Base-by-base conservation (phyloP, 2,888 invertebrate genomes). In the Podotricha telesiphe region DNA sequence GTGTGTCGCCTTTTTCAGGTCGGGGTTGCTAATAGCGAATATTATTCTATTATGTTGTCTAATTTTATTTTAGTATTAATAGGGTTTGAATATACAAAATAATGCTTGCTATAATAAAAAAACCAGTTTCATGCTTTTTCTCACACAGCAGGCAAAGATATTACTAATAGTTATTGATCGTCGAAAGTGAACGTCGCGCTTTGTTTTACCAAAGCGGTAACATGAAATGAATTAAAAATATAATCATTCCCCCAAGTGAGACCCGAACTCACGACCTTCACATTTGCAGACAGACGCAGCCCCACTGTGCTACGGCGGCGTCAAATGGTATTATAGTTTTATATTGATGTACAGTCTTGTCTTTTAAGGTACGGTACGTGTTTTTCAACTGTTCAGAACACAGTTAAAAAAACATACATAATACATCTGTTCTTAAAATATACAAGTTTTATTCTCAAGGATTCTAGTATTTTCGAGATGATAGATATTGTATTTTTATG, bases 1-100 rank as follows among this genome's bases (percentile, higher is more conserved):
- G 68, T 63, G 45, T 68, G 68, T 68, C 71, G 65, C 71, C 71
- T 53, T 51, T 63, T 63, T 40, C 42, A 22, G 42, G 48, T 34
- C 37, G 34, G 47, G 19, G 47, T 34, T 45, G 22, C 51, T 34
- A n/a, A n/a, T n/a, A n/a, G n/a, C 19, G 28, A 55, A 15, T 37
- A 19, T 48, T 15, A 62, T 34, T 34, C 1, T 55, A 55, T 55
- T 55, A 37, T 17, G 28, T 53, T 53, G 10, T 34, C n/a, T 53
- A 53, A 17, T 55, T 55, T 37, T 10, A 15, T 53, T 55, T 17
- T 55, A 34, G 17, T 53, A 53, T 53, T 34, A 17, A 28, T 53
- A n/a, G 28, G 15, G 3, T 28, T 50, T 7, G 15, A 53, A n/a
- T 53, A 3, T 28, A 22, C 4, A n/a, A 42, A 28, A 3, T 8